Base-by-base conservation (phyloP, 2,797 vertebrate genomes). In the Micropoecilia bifurca region DNA sequence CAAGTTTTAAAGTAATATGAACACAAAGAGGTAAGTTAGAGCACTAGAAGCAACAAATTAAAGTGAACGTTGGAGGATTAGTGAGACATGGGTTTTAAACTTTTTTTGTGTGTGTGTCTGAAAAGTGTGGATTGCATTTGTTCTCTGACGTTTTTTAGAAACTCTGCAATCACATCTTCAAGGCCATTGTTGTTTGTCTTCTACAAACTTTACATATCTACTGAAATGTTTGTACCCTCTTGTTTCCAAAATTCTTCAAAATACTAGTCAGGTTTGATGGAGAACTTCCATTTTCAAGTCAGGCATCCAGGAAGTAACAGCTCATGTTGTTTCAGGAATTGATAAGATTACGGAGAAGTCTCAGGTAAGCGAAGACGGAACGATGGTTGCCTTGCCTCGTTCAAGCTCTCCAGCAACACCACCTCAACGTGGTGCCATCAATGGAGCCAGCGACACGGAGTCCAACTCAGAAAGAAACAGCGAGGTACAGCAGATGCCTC, bases 311-410 rank as follows among this genome's bases (percentile, higher is more conserved):
- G 13, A 25, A 33, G 41, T 28, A 39, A 10, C 6, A 28, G 5
- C 8, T 63, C 12, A 2, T 72, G 1, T 76, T 22, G 7, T 20
- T 78, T 33, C 73, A 99, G 98, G 96, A 75, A 98, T 99, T 4
- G 97, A 99, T 92, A 99, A 98, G 87, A 96, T 99, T 66, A 99
- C 98, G 0, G 97, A 98, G 92, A 98, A 97, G 93, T 95, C 98
- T 0, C 98, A 97, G 94, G 97, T 98, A 47, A 97, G 97, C 0
- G 95, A 97, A 83, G 97, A 99, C 1, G 98, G 97, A 1, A 98
- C 97, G 7, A 92, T 98, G 96, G 80, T 97, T 0, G 89, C 97
- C 0, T 75, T 99, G 80, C 95, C 97, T 36, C 92, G 91, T 0
- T 59, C 22, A 0, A 94, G 93, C 39, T 73, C 92, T 53, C 87